Evolutionary conservation across 2,797 vertebrate genomes (phyloP).

Genomic region (Perdix hodgsoniae): DNA sequence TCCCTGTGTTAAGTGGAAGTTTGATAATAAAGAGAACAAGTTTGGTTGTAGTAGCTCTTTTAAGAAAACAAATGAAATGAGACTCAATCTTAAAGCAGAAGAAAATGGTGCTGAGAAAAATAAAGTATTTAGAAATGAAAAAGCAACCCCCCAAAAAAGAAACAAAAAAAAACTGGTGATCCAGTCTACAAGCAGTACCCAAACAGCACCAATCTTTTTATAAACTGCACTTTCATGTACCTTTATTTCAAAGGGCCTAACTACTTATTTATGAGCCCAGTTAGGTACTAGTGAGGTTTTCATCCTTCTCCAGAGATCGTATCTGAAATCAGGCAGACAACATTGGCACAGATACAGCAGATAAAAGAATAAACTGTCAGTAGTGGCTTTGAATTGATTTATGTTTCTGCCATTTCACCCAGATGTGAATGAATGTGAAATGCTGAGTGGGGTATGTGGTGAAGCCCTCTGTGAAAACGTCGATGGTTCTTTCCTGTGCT

Average conservation of each 20-base stretch:
- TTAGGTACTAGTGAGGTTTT: constrained; percentile 23
- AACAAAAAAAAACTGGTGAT: not conserved
- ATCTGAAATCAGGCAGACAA: constrained; percentile 23
- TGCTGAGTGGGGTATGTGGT: constrained; percentile 91
- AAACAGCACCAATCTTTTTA: not conserved
- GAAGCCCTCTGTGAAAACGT: constrained; percentile 93
- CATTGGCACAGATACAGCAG: constrained; percentile 12
- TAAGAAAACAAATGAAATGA: not conserved
- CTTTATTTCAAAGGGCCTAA: not conserved
- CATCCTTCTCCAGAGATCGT: constrained; percentile 24
- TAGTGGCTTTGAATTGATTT: constrained; percentile 28
- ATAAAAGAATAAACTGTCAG: constrained; percentile 36
- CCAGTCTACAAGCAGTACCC: not conserved
- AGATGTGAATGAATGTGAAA: constrained; percentile 96
- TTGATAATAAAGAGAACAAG: not conserved
- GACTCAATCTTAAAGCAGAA: not conserved
- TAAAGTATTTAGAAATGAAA: not conserved
- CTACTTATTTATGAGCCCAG: not conserved
- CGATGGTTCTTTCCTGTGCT: constrained; percentile 91
- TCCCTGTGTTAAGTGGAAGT: not conserved
- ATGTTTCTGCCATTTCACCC: constrained; percentile 57
- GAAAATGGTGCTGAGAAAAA: not conserved
- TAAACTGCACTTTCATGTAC: not conserved
- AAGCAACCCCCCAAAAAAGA: not conserved
- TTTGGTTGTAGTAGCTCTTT: not conserved